Percentiles rank a stretch among this genome's conserved stretches.
Evolutionary conservation across 2,113 vertebrate genomes (phyloP).

Genomic region (Bostrychus sinensis): DNA sequence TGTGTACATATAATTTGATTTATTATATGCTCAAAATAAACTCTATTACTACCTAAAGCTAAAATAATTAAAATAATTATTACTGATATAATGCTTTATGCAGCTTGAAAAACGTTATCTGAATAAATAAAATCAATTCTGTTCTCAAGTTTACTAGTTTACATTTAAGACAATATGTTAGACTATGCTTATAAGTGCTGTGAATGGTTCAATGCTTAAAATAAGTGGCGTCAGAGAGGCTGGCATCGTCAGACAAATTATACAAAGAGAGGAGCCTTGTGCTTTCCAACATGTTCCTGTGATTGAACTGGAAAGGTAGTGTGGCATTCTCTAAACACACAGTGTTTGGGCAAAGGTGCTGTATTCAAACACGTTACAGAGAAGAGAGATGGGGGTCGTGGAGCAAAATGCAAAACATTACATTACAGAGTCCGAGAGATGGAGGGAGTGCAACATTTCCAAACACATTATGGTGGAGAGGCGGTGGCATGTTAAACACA

Average conservation of each 20-base stretch:
- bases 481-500: conserved; percentile 70
- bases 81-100: no score
- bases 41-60: no score
- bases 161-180: neutral
- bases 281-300: conserved; percentile 50
- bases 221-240: conserved; percentile 62
- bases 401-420: conserved; percentile 77
- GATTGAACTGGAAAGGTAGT: conserved; percentile 63
- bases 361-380: conserved; percentile 72
- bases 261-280: conserved; percentile 34
- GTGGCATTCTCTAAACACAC: conserved; percentile 73
- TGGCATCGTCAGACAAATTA: conserved; percentile 71
- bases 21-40: no score
- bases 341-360: conserved; percentile 62
- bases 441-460: conserved; percentile 75
- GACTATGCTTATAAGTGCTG: conserved; percentile 12
- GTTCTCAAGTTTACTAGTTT: no score
- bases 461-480: conserved; percentile 76
- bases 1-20: no score
- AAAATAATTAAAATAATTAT: no score
- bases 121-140: no score
- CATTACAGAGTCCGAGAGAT: conserved; percentile 70
- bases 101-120: no score
- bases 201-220: conserved; percentile 30
- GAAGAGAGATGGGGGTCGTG: conserved; percentile 56